These are phyloP conservation scores for Anarhynchus alexandrinus DNA, from an alignment of 2,113 vertebrate species.

Conservation along the genomic window DNA sequence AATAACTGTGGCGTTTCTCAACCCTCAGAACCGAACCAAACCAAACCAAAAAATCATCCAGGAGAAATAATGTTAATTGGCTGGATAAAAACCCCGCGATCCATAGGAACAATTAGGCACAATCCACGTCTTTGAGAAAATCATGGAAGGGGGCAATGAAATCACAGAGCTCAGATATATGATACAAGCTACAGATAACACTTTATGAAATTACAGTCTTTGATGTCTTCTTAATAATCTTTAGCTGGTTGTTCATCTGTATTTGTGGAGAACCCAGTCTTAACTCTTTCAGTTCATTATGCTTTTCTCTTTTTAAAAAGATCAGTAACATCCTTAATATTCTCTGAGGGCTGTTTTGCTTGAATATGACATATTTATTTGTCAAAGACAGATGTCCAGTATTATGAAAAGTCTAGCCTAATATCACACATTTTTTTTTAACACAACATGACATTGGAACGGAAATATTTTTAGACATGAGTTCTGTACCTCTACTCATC, in stretches of 20 bases:
- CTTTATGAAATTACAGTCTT: background rate
- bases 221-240: background rate
- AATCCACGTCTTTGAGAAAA: background rate
- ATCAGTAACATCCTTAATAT: background rate
- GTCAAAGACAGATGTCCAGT: background rate
- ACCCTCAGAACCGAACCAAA: background rate
- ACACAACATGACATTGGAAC: background rate
- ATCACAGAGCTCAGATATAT: background rate
- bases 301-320: background rate
- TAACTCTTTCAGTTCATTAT: background rate
- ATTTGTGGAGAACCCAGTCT: background rate
- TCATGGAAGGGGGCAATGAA: background rate
- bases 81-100: background rate
- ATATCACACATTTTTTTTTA: background rate
- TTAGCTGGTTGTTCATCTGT: background rate
- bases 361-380: background rate
- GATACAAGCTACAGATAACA: background rate
- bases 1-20: background rate
- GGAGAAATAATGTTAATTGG: background rate
- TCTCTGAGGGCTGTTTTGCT: background rate
- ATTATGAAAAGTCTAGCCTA: background rate
- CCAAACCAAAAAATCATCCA: background rate
- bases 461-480: background rate
- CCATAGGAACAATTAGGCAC: background rate
- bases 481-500: background rate